Evolutionary conservation across 2,113 vertebrate genomes (phyloP), one percentile per base, ranked within the genome.

Genomic region (Platycercus adscitus): DNA sequence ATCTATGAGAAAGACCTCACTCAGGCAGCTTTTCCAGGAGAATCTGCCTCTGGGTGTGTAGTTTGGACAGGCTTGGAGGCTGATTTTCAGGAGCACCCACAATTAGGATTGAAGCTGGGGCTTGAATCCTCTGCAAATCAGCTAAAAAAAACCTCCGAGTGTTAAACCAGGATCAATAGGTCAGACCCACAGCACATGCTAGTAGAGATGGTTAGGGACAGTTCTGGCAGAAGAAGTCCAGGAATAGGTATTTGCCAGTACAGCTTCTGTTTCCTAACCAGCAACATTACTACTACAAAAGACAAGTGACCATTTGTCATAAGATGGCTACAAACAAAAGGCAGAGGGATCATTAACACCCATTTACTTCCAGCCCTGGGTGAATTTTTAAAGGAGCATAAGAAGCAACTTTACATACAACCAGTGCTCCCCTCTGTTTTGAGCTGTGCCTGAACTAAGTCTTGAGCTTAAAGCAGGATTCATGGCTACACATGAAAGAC

Each of bases 391-490:
- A 64, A 83, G 46, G 31, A 69, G 31, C 12, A 0, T 8, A 46
- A 87, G 60, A 77, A 29, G 10, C 4, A 13, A 61, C 37, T 86
- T 81, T 18, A 39, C 50, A 33, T 2, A 18, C 0, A 75, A 70
- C 17, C 44, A 33, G 13, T 3, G 39, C 35, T 71, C 33, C 61
- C 76, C 81, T 71, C 82, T 83, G 50, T 60, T 70, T 78, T 78
- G 35, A 79, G 70, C 58, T 0, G 0, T 39, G 78, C 50, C 58
- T 66, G 80, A 92, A 44, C 14, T 21, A 25, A 66, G 39, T 35
- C 68, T 81, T 47, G 56, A 87, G 61, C 75, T 82, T 60, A 55
- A 79, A 85, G 61, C 47, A 85, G 44, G 73, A 91, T 94, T 72
- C 41, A 13, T 10, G 26, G 41, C 52, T 58, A 37, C 25, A 76